These are phyloP conservation scores for Porites lobata DNA, from an alignment of 92 coral and sea anemone species.

Conservation along the genomic window DNA sequence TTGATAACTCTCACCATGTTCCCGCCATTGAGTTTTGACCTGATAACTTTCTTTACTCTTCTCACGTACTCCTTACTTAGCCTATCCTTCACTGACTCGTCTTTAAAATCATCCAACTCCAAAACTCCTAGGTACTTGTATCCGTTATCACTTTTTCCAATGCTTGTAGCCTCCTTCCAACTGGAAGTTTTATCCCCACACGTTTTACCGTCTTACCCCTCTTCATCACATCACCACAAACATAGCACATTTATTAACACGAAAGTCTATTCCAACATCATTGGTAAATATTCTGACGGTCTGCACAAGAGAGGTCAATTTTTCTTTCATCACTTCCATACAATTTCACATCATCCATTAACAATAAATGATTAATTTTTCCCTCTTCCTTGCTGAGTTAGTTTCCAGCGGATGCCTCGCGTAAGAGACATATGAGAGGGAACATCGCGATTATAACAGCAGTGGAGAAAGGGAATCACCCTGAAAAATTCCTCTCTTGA, in stretches of 20 bases:
- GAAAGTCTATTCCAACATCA: background rate
- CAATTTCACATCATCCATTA: background rate
- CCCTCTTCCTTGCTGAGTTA: background rate
- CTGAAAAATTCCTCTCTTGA: slow-evolving; percentile 7
- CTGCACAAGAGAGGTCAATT: background rate
- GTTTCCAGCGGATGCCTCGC: background rate
- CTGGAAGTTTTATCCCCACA: too few species aligned
- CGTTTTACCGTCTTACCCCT: too few species aligned
- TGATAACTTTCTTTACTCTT: too few species aligned
- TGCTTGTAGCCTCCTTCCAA: too few species aligned
- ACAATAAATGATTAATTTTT: background rate
- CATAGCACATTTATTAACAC: background rate
- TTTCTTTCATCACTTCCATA: background rate
- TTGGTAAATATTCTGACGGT: background rate
- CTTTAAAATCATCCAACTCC: too few species aligned
- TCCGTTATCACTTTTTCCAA: too few species aligned
- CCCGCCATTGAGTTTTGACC: too few species aligned
- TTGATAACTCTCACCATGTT: too few species aligned
- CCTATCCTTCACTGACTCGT: too few species aligned
- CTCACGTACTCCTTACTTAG: too few species aligned
- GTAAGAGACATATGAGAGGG: background rate
- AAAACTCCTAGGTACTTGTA: too few species aligned
- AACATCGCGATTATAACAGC: background rate
- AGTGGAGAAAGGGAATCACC: background rate
- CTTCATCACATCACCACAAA: background rate